Conservation (phyloP, 2,113 vertebrate species). For the Catharus fuscescens region DNA sequence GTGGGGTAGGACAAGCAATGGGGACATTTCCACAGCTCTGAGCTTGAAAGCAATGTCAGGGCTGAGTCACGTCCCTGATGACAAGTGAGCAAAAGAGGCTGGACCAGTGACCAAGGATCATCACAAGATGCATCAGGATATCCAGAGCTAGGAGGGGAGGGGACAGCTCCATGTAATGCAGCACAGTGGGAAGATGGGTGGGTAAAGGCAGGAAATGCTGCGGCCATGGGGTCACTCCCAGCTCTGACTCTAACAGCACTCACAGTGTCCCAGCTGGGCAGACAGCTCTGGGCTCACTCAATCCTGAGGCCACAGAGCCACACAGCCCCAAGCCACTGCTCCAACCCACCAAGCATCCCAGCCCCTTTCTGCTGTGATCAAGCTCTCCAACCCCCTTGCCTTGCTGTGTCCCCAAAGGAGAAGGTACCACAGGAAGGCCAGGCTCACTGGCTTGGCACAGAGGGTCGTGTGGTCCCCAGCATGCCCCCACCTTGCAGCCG, state of each 20-base stretch:
- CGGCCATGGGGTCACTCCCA: background rate
- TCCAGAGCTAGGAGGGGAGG: background rate
- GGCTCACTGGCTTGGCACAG: background rate
- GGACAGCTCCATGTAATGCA: background rate
- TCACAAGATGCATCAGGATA: background rate
- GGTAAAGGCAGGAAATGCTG: background rate
- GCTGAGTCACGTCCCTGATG: background rate
- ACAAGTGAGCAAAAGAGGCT: background rate
- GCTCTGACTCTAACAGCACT: background rate
- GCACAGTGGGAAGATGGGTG: background rate
- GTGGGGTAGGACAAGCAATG: background rate
- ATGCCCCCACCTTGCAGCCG: slow-evolving; percentile 80
- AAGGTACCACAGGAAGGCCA: background rate
- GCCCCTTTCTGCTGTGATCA: fast-evolving
- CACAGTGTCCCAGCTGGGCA: background rate
- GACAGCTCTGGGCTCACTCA: background rate
- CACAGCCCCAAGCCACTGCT: background rate
- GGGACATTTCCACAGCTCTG: background rate
- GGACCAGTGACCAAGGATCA: background rate
- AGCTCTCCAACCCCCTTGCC: fast-evolving
- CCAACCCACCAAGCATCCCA: background rate
- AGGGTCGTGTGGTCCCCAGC: fast-evolving
- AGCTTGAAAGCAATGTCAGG: background rate
- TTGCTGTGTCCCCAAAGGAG: background rate
- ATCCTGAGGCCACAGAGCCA: background rate